Evolutionary conservation across 1,140 invertebrate genomes (phyloP).

Genomic region (Coelopa frigida): DNA sequence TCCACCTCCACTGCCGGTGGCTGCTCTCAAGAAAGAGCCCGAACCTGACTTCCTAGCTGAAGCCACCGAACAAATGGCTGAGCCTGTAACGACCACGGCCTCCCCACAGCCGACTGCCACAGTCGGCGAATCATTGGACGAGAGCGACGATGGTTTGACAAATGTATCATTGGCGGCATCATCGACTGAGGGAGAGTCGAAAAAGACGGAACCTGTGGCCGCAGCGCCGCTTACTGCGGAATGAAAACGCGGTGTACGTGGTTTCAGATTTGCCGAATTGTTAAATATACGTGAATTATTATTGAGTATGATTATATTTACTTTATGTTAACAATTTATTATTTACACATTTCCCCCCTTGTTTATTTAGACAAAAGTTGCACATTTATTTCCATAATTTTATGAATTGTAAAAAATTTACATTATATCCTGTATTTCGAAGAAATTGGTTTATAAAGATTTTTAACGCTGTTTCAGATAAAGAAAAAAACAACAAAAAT

Average conservation of each 20-base stretch:
- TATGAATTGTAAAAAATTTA: not conserved
- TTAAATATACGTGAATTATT: not conserved
- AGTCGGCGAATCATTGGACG: not conserved
- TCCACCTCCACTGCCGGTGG: conserved; percentile 29
- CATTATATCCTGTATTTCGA: not conserved
- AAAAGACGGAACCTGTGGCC: conserved; percentile 1
- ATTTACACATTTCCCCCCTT: not conserved
- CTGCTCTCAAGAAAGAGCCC: no score
- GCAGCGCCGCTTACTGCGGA: conserved; percentile 2
- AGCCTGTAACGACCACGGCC: not conserved
- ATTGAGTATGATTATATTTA: conserved; percentile 1
- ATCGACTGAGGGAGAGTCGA: not conserved
- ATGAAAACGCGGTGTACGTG: not conserved
- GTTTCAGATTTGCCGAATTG: not conserved
- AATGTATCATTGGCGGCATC: conserved; percentile 1
- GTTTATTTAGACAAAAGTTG: not conserved
- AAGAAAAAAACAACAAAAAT: conserved; percentile 2
- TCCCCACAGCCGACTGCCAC: not conserved
- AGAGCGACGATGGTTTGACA: conserved; percentile 4
- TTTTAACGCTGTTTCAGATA: conserved; percentile 1
- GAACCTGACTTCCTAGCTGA: no score
- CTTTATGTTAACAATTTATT: not conserved
- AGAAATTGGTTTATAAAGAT: conserved; percentile 7
- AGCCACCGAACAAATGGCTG: not conserved
- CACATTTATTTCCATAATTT: not conserved